A percentile compares a stretch with the other conserved stretches of the same genome.
Evolutionary conservation across 2,113 vertebrate genomes (phyloP).

Genomic region (Melanotaenia duboulayi): DNA sequence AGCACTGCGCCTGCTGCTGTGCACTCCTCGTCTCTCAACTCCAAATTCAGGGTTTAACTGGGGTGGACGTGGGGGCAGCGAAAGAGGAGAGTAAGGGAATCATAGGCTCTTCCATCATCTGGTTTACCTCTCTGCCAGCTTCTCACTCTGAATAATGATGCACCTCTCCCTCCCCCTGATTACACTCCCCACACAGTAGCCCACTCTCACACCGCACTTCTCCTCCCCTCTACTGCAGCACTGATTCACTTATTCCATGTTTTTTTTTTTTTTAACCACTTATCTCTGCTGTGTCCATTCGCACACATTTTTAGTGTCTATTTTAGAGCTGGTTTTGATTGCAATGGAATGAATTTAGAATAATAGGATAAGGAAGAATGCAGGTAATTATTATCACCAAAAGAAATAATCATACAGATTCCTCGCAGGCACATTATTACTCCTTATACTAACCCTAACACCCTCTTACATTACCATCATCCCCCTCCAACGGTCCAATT

Average conservation of each 20-base stretch:
- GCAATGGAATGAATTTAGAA: slow-evolving; percentile 20
- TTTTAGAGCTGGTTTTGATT: slow-evolving; percentile 17
- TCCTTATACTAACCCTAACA: background rate
- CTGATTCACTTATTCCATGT: slow-evolving; percentile 12
- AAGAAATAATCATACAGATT: background rate
- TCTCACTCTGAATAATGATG: slow-evolving; percentile 69
- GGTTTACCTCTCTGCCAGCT: slow-evolving; percentile 59
- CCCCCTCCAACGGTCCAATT: slow-evolving; percentile 12
- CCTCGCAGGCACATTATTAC: slow-evolving; percentile 10
- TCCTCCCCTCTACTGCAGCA: slow-evolving; percentile 3
- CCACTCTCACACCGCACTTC: slow-evolving; percentile 49
- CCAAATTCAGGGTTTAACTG: slow-evolving; percentile 60
- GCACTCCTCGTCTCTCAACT: slow-evolving; percentile 52
- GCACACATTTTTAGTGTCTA: slow-evolving; percentile 5
- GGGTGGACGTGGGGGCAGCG: slow-evolving; percentile 50
- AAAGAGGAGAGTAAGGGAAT: slow-evolving; percentile 49
- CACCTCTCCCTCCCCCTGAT: slow-evolving; percentile 52
- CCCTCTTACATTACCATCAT: background rate
- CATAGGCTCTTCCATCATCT: slow-evolving; percentile 69
- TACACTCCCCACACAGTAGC: slow-evolving; percentile 47
- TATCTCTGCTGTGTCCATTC: slow-evolving; percentile 2
- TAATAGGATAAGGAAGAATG: too few relatives aligned
- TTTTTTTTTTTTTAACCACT: background rate
- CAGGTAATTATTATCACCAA: too few relatives aligned
- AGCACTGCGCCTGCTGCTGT: slow-evolving; percentile 52